Conservation (phyloP, 1,140 invertebrate genomes). For the Aphaenogaster floridana region DNA sequence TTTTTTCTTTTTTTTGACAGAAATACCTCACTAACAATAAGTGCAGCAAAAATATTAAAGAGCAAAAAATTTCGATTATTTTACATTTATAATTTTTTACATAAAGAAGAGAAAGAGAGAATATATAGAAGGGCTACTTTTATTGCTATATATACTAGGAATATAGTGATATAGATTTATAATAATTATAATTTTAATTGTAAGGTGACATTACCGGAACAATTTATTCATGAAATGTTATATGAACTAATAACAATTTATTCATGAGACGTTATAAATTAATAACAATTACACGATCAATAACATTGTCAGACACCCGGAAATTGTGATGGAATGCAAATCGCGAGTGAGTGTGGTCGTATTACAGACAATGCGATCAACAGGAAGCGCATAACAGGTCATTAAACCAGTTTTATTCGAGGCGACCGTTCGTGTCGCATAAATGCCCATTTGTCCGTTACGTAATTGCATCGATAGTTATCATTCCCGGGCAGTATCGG, state of each 20-base stretch:
- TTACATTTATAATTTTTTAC: slow-evolving; percentile 7
- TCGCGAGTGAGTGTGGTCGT: slow-evolving; percentile 19
- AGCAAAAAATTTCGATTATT: background rate
- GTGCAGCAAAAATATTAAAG: background rate
- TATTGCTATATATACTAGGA: background rate
- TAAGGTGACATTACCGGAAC: background rate
- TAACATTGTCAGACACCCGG: slow-evolving; percentile 28
- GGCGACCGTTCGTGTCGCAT: slow-evolving; percentile 62
- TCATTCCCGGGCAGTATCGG: slow-evolving; percentile 53
- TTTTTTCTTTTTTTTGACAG: background rate
- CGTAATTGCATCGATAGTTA: slow-evolving; percentile 68
- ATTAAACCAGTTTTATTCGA: slow-evolving; percentile 74
- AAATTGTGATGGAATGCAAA: slow-evolving; percentile 34
- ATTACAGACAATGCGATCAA: slow-evolving; percentile 71
- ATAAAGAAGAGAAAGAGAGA: background rate
- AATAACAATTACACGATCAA: slow-evolving; percentile 16
- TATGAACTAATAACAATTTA: slow-evolving; percentile 10
- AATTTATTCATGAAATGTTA: background rate
- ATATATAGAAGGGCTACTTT: no score
- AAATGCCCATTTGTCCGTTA: slow-evolving; percentile 68
- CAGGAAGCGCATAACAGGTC: slow-evolving; percentile 75
- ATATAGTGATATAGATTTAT: background rate
- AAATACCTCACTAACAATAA: background rate
- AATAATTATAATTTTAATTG: slow-evolving; percentile 9
- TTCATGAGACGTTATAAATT: background rate